Base-by-base conservation (phyloP, 1,140 invertebrate species). In the Pogonomyrmex barbatus region DNA sequence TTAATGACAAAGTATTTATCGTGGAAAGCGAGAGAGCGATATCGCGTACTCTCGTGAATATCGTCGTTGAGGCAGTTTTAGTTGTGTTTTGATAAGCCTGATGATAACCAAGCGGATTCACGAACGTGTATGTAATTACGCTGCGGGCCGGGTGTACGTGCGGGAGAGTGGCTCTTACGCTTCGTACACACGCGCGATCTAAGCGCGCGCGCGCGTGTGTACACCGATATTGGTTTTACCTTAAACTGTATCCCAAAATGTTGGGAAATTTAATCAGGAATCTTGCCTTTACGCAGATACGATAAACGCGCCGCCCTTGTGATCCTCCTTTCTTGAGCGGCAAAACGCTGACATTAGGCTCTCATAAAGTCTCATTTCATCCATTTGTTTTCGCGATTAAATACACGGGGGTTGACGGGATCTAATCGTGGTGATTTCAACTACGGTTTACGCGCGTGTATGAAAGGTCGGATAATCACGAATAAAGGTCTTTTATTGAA, bases 191-290 rank as follows among this genome's bases (percentile, higher is more conserved):
- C 45, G n/a, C 45, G 68, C 56, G 24, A 58, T 45, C 24, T 47
- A 75, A 75, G n/a, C 54, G 39, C 10, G n/a, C 36, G 39, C 10
- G 42, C 36, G 52, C 56, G 24, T 63, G 54, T 84, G 70, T 73
- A 62, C 56, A 42, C 52, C 81, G 58, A 42, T 73, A 82, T 82
- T 36, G 67, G 79, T 82, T 82, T 78, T n/a, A 54, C 58, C 47
- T 78, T 85, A 85, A 78, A 85, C 73, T 50, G 14, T 47, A 33
- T 12, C 33, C 56, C 45, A 65, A 77, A 85, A 45, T 63, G 56
- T 85, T 12, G 71, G 58, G 36, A 84, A 85, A 77, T 85, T 77
- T 85, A 85, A 85, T 85, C 82, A 78, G 47, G 47, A 77, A 75
- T 58, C 50, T 77, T 62, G 60, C 42, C 30, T 33, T 47, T 36